Evolutionary conservation across 2,888 invertebrate species (phyloP).

Genomic region (Eilema sororculum): DNA sequence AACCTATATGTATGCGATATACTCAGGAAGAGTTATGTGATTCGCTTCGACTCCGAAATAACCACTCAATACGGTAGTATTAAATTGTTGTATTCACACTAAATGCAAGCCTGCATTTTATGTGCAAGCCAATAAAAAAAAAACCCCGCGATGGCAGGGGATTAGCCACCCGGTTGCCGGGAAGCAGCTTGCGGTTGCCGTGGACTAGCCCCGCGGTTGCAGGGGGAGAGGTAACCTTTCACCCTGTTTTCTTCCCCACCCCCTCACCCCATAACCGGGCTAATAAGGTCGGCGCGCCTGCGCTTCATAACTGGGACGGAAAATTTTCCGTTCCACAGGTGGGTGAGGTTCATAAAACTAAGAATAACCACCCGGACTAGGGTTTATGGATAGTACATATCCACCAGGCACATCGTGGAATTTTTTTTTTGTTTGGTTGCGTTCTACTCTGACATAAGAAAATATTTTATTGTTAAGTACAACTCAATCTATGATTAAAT

Average conservation of each 20-base stretch:
- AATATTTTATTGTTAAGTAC: too few species aligned
- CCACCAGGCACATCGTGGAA: too few species aligned
- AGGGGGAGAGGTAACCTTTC: neutral
- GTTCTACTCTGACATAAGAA: too few species aligned
- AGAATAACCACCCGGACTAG: neutral
- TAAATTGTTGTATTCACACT: neutral
- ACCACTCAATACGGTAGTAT: neutral
- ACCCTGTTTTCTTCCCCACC: neutral
- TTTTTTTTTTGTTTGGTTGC: too few species aligned
- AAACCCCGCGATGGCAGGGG: neutral
- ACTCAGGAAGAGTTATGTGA: too few species aligned
- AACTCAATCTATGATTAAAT: too few species aligned
- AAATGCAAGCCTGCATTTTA: neutral
- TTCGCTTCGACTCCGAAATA: neutral
- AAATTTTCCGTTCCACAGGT: constrained; percentile 1
- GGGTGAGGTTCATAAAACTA: too few species aligned
- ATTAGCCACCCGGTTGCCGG: neutral
- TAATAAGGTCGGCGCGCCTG: neutral
- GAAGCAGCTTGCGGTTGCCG: neutral
- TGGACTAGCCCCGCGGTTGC: neutral
- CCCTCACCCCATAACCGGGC: neutral
- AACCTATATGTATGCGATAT: too few species aligned
- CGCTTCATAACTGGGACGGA: neutral
- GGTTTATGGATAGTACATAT: neutral
- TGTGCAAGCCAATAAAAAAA: neutral